Base-by-base conservation (phyloP, 2,797 vertebrate genomes). In the Arnoldichthys spilopterus region DNA sequence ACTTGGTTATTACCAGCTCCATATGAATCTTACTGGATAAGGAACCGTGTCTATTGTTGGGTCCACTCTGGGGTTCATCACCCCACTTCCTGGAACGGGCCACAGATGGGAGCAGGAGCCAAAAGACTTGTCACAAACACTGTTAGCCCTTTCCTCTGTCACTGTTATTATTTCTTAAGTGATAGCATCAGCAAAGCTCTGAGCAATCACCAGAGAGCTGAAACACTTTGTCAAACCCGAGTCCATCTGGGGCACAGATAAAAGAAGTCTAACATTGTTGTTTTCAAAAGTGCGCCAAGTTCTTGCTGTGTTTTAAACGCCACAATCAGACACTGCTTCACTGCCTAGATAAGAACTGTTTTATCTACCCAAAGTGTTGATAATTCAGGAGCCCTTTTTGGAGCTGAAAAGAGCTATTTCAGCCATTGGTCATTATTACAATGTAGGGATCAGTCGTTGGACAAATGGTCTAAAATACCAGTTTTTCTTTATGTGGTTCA, bases 181-280 rank as follows among this genome's bases (percentile, higher is more conserved):
- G 77, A 80, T 83, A 83, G 74, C 68, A 83, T 80, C 77, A 62
- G 77, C 28, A 54, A 63, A 43, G 62, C 75, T 70, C 54, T 49
- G 28, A 69, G 54, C 82, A 47, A 67, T 37, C 70, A 61, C 54
- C 8, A 1, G 69, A 61, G 62, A 63, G 63, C 73, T 79, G 61
- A 68, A 76, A 79, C 77, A 79, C 77, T 79, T 73, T 73, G 77
- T 80, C 82, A 83, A 76, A 83, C 43, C 68, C 37, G 13, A 71
- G 74, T 22, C 54, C 58, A 37, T 62, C 73, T 76, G 69, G 49
- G 22, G 37, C 26, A 49, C 68, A 83, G 81, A 83, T 83, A 83
- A 83, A 66, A 18, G 43, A 32, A 47, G 59, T 79, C 75, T 64
- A 61, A 63, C 34, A 53, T n/a, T 67, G 68, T 79, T 79, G 76